Conservation (phyloP, 1,140 invertebrate species). For the Atopsyche davidsoni region DNA sequence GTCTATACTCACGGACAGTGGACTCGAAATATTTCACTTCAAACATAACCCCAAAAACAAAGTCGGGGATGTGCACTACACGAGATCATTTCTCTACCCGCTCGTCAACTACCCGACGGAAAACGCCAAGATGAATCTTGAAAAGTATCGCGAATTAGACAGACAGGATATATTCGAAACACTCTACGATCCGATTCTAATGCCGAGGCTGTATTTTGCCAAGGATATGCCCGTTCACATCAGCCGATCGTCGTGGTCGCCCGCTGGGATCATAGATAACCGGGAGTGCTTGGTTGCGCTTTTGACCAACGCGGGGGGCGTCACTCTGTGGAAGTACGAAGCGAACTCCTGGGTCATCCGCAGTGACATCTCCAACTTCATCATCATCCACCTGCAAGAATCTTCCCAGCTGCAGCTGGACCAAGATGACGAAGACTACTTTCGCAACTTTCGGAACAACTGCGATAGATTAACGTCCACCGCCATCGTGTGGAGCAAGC, state of each 20-base stretch:
- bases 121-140: slow-evolving; percentile 5
- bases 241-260: slow-evolving; percentile 7
- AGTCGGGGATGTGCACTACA: neutral
- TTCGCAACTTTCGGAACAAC: neutral
- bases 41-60: slow-evolving; percentile 14
- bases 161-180: slow-evolving; percentile 5
- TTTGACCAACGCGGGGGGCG: slow-evolving; percentile 9
- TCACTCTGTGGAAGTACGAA: slow-evolving; percentile 14
- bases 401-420: neutral
- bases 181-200: slow-evolving; percentile 9
- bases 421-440: neutral
- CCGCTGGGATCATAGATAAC: neutral
- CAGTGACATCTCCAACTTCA: slow-evolving; percentile 10
- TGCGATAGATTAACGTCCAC: slow-evolving; percentile 10
- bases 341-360: slow-evolving; percentile 4
- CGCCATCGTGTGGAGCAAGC: slow-evolving; percentile 11
- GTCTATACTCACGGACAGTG: slow-evolving; percentile 7
- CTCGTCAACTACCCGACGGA: slow-evolving; percentile 16
- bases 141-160: neutral
- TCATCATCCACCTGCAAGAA: slow-evolving; percentile 2
- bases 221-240: slow-evolving; percentile 4
- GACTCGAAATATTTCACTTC: slow-evolving; percentile 14
- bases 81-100: slow-evolving; percentile 12
- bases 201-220: slow-evolving; percentile 5
- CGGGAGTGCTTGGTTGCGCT: slow-evolving; percentile 8